Conservation (phyloP, 1,140 invertebrate genomes). For the Teleogryllus occipitalis region DNA sequence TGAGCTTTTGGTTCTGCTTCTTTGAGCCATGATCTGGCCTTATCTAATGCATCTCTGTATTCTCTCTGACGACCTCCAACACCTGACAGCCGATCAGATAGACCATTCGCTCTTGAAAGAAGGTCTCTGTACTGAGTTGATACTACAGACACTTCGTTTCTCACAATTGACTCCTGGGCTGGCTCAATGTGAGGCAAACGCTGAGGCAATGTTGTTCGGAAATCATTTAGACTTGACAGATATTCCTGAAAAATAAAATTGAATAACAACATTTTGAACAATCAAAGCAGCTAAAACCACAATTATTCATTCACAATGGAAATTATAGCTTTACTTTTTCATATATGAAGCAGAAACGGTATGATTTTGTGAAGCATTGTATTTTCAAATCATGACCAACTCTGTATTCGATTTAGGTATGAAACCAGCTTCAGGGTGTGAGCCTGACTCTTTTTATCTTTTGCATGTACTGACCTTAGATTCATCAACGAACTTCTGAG, state of each 20-base stretch:
- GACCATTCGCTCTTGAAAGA: conserved; percentile 65
- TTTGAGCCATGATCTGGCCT: conserved; percentile 72
- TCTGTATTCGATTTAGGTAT: too few species aligned
- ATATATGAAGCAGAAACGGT: too few species aligned
- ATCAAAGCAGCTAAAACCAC: too few species aligned
- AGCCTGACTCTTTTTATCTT: neutral
- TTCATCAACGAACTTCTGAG: conserved; percentile 90
- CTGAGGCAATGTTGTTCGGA: conserved; percentile 70
- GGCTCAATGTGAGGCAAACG: conserved; percentile 67
- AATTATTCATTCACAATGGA: too few species aligned
- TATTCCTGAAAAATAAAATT: conserved; percentile 51
- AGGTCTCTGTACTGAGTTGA: conserved; percentile 67
- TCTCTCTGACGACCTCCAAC: conserved; percentile 70
- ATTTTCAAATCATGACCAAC: too few species aligned
- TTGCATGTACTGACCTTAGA: conserved; percentile 54
- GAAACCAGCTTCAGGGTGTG: too few species aligned
- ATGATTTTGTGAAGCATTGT: too few species aligned
- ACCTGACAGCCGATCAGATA: conserved; percentile 68
- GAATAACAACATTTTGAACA: conserved; percentile 19
- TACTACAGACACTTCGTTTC: conserved; percentile 59
- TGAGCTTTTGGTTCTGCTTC: conserved; percentile 70
- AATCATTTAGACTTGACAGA: conserved; percentile 71
- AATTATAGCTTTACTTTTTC: too few species aligned
- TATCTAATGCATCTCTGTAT: conserved; percentile 74
- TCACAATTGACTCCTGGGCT: conserved; percentile 58